These are phyloP conservation scores for Condylostylus longicornis DNA, from an alignment of 1,140 invertebrate genomes.

Conservation along the genomic window DNA sequence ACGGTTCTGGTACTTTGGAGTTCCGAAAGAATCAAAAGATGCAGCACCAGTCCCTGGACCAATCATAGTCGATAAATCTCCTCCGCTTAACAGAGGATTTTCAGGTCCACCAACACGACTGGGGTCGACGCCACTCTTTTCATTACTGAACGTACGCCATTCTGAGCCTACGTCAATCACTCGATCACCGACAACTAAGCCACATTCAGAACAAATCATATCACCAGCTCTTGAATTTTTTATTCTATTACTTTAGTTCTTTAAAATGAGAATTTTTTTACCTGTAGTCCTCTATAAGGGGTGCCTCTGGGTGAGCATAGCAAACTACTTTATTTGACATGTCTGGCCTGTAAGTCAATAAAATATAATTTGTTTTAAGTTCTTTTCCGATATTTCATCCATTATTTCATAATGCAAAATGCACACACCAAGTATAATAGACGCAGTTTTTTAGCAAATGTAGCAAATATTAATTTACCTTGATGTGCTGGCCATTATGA, in stretches of 20 bases:
- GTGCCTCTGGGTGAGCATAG: constrained; percentile 86
- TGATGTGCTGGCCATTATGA: constrained; percentile 5
- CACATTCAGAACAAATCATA: constrained; percentile 97
- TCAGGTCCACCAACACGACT: constrained; percentile 96
- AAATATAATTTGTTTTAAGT: not conserved
- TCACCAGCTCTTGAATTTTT: constrained; percentile 98
- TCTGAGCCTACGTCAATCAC: constrained; percentile 99
- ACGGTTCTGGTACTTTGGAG: constrained; percentile 86
- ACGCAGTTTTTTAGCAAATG: not conserved
- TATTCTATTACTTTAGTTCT: too few relatives aligned
- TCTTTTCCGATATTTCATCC: too few relatives aligned
- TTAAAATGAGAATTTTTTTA: too few relatives aligned
- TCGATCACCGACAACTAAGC: constrained; percentile 94
- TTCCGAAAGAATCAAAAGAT: constrained; percentile 63
- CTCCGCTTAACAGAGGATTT: constrained; percentile 89
- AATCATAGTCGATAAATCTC: constrained; percentile 95
- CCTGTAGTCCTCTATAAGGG: constrained; percentile 93
- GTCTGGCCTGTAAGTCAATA: constrained; percentile 10
- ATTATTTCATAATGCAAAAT: too few relatives aligned
- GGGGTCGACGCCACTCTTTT: constrained; percentile 90
- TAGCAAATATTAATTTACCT: not conserved
- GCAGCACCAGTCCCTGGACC: constrained; percentile 77
- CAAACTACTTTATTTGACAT: constrained; percentile 67
- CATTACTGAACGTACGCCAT: constrained; percentile 99
- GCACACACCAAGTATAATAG: not conserved